Percentiles rank a stretch among this genome's conserved stretches.
Conservation (phyloP, 2,113 vertebrate genomes). For the Rafetus swinhoei region DNA sequence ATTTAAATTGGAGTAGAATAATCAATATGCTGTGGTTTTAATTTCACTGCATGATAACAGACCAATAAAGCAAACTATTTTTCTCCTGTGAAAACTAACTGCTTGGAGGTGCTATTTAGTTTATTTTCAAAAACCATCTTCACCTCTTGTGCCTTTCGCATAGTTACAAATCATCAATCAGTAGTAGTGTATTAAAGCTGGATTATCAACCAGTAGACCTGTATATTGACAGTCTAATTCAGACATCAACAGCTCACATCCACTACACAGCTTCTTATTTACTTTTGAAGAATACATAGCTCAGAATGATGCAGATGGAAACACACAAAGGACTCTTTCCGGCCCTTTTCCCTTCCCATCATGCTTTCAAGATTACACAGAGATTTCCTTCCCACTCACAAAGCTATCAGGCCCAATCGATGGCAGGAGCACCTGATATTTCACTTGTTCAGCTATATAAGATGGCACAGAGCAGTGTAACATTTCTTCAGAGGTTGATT, state of each 20-base stretch:
- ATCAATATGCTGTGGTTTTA: conserved; percentile 40
- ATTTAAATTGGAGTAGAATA: conserved; percentile 17
- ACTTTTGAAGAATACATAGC: neutral
- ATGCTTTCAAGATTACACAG: neutral
- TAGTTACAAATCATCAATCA: neutral
- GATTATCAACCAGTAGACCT: neutral
- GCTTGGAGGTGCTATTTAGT: neutral
- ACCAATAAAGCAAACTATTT: conserved; percentile 41
- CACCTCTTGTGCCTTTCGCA: neutral
- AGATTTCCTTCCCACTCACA: neutral
- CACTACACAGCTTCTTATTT: neutral
- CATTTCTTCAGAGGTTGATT: neutral
- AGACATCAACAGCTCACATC: neutral
- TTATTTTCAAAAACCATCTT: conserved; percentile 4
- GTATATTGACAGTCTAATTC: neutral
- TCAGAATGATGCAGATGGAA: neutral
- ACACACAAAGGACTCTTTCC: neutral
- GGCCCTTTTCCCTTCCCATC: rapidly evolving
- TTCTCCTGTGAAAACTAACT: neutral
- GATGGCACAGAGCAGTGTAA: neutral
- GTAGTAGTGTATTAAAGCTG: neutral
- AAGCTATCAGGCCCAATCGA: neutral
- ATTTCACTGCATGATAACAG: conserved; percentile 41
- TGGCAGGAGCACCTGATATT: neutral
- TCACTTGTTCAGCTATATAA: neutral